These are phyloP conservation scores for Drosophila malerkotliana DNA, from an alignment of 1,140 invertebrate species.

Conservation along the genomic window DNA sequence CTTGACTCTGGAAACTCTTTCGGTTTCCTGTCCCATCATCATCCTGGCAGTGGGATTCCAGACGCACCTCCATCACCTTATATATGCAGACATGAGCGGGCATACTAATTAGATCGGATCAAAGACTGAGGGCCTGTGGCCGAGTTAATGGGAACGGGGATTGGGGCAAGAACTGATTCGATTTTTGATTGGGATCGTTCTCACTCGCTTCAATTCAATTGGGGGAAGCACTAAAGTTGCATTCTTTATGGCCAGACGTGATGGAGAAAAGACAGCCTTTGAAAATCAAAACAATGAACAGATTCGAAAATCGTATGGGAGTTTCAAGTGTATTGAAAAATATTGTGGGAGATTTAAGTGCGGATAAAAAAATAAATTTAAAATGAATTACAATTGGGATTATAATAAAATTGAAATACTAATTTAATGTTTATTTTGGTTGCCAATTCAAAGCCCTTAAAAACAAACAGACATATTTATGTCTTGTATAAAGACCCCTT, in stretches of 20 bases:
- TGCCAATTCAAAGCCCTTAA: background rate
- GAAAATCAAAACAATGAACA: constrained; percentile 8
- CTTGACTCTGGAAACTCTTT: constrained; percentile 56
- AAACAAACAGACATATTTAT: background rate
- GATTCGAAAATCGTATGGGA: constrained; percentile 1
- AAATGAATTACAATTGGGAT: too few relatives aligned
- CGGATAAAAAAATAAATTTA: background rate
- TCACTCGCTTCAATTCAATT: constrained; percentile 37
- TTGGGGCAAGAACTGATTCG: constrained; percentile 53
- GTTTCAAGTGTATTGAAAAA: constrained; percentile 20
- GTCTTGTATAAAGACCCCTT: background rate
- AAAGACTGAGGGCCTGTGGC: constrained; percentile 1
- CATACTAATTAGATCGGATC: constrained; percentile 73
- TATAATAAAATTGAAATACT: too few relatives aligned
- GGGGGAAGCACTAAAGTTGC: constrained; percentile 66
- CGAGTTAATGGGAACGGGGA: constrained; percentile 4
- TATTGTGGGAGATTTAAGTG: background rate
- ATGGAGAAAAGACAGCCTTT: constrained; percentile 11
- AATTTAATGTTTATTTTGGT: background rate
- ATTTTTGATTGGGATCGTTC: constrained; percentile 61
- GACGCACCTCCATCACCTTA: constrained; percentile 62
- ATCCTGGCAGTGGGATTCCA: constrained; percentile 50
- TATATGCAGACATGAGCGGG: constrained; percentile 76
- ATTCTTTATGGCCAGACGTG: constrained; percentile 66
- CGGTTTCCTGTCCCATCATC: constrained; percentile 42